Evolutionary conservation across 2,888 invertebrate species (phyloP).

Genomic region (Hybos culiciformis): DNA sequence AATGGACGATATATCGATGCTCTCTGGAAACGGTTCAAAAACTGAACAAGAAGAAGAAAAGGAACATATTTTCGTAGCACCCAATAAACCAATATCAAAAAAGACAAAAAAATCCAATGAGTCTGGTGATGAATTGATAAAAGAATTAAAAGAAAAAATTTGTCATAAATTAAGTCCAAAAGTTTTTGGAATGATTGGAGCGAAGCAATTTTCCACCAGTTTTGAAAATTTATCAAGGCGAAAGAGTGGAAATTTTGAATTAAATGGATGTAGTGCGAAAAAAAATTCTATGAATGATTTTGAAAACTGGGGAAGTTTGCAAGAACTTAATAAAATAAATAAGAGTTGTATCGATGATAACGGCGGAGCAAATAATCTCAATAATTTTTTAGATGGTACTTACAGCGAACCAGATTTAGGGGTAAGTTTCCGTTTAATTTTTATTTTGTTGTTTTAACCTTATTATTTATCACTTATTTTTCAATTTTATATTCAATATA

Average conservation of each 20-base stretch:
- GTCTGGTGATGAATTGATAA: slow-evolving; percentile 8
- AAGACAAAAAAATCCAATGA: slow-evolving; percentile 4
- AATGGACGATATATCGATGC: slow-evolving; percentile 45
- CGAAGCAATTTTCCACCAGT: slow-evolving; percentile 27
- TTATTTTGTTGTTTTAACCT: too few relatives aligned
- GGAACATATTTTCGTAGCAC: slow-evolving; percentile 31
- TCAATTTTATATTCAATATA: neutral
- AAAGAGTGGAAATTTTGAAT: neutral
- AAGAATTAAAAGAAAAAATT: slow-evolving; percentile 21
- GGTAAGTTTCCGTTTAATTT: slow-evolving; percentile 24
- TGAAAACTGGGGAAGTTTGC: slow-evolving; percentile 48
- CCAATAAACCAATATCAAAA: slow-evolving; percentile 12
- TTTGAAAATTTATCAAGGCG: slow-evolving; percentile 28
- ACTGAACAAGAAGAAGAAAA: slow-evolving; percentile 25
- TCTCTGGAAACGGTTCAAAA: slow-evolving; percentile 24
- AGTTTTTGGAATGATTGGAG: slow-evolving; percentile 39
- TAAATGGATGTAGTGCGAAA: neutral
- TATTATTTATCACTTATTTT: neutral
- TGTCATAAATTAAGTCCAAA: slow-evolving; percentile 50
- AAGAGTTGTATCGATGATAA: too few relatives aligned
- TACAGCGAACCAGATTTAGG: slow-evolving; percentile 55
- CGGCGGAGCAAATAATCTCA: slow-evolving; percentile 6
- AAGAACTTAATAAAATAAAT: slow-evolving; percentile 43
- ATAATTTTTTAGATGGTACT: slow-evolving; percentile 34
- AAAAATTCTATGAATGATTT: slow-evolving; percentile 17